These are phyloP conservation scores for Dugesia japonica DNA, from an alignment of 2,888 invertebrate species.

Conservation along the genomic window DNA sequence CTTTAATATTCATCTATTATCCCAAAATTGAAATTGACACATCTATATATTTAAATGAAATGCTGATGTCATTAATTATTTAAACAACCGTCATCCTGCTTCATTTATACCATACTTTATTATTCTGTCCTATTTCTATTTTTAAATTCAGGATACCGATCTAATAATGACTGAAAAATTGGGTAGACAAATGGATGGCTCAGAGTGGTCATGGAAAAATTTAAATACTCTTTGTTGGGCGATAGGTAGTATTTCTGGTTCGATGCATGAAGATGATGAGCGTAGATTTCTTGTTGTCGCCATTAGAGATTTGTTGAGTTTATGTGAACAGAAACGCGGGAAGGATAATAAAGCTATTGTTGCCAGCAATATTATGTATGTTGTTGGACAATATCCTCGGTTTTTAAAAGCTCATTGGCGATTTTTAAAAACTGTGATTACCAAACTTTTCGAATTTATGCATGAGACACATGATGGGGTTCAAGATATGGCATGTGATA, in stretches of 20 bases:
- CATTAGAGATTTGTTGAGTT: conserved; percentile 68
- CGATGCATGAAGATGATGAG: conserved; percentile 97
- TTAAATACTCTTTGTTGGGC: conserved; percentile 97
- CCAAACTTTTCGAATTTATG: conserved; percentile 99
- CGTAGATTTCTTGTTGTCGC: conserved; percentile 94
- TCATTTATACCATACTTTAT: no score
- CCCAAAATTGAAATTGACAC: background rate
- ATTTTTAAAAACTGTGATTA: conserved; percentile 96
- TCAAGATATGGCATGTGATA: conserved; percentile 99
- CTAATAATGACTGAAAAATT: conserved; percentile 95
- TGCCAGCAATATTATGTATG: conserved; percentile 99
- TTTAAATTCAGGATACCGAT: conserved; percentile 63
- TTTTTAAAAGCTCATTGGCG: conserved; percentile 99
- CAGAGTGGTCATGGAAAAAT: conserved; percentile 99
- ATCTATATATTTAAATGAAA: background rate
- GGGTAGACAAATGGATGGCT: conserved; percentile 89
- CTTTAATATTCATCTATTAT: conserved; percentile 8
- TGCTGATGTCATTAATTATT: background rate
- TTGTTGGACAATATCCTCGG: conserved; percentile 94
- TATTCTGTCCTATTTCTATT: background rate
- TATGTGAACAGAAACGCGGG: conserved; percentile 66
- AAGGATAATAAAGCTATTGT: conserved; percentile 99
- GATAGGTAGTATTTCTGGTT: conserved; percentile 93
- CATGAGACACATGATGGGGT: conserved; percentile 52
- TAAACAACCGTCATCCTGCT: background rate